Percentiles rank a stretch among this genome's conserved stretches.
Evolutionary conservation across 2,888 invertebrate species (phyloP).

Genomic region (Drosophila colorata): DNA sequence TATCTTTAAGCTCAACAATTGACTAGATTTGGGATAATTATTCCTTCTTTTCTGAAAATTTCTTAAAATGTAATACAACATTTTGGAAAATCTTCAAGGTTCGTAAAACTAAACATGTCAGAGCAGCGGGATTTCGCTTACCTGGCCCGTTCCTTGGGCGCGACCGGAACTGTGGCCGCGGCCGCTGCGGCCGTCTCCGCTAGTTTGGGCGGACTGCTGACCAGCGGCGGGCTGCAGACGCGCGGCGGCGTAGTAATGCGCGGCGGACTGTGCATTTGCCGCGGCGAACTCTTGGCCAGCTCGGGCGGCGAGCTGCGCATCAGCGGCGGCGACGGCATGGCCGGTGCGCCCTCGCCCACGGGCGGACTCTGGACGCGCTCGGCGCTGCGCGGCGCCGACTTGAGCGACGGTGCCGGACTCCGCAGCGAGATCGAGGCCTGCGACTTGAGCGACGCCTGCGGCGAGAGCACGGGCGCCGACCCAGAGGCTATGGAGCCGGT

Average conservation of each 20-base stretch:
- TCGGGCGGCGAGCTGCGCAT: slow-evolving; percentile 79
- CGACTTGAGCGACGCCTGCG: slow-evolving; percentile 58
- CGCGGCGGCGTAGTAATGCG: slow-evolving; percentile 80
- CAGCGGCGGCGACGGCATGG: slow-evolving; percentile 80
- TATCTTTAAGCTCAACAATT: too few relatives aligned
- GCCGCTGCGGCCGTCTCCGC: slow-evolving; percentile 67
- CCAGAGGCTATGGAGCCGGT: slow-evolving; percentile 76
- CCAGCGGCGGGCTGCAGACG: slow-evolving; percentile 80
- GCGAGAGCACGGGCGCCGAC: slow-evolving; percentile 70
- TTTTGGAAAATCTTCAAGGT: too few relatives aligned
- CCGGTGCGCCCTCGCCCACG: slow-evolving; percentile 77
- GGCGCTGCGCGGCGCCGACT: slow-evolving; percentile 64
- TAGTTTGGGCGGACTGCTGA: slow-evolving; percentile 79
- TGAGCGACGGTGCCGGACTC: slow-evolving; percentile 75
- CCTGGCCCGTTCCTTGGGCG: slow-evolving; percentile 42
- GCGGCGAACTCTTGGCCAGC: slow-evolving; percentile 68
- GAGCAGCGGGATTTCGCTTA: slow-evolving; percentile 30
- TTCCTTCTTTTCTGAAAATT: too few relatives aligned
- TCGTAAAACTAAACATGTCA: too few relatives aligned
- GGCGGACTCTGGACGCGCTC: slow-evolving; percentile 75
- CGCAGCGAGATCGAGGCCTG: slow-evolving; percentile 61
- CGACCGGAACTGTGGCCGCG: slow-evolving; percentile 42
- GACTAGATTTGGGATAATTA: too few relatives aligned
- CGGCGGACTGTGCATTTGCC: slow-evolving; percentile 81
- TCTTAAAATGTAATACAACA: too few relatives aligned